phyloP scores from a whole-genome alignment of 2,888 invertebrate genomes.

The Eilema sororculum region DNA sequence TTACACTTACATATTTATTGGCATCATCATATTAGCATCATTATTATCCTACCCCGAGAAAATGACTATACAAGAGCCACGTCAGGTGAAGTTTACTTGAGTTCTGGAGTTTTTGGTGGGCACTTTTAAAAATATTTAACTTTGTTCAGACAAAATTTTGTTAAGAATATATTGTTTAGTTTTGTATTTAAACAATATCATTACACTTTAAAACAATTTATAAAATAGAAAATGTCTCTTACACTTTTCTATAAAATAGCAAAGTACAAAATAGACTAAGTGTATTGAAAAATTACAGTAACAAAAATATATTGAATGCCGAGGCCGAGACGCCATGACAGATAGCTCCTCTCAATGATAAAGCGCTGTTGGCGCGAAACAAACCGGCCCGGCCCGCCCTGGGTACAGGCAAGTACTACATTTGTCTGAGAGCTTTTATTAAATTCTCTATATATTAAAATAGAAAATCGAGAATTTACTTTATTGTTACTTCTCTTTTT shows the following conservation, averaged over 20 bases:
- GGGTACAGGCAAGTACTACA: background rate
- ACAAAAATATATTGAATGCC: constrained; percentile 4
- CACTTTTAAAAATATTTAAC: too few species aligned
- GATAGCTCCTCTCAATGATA: background rate
- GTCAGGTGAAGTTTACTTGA: too few species aligned
- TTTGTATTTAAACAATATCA: background rate
- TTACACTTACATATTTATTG: too few species aligned
- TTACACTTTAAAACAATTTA: background rate
- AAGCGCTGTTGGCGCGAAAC: background rate
- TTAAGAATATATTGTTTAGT: too few species aligned
- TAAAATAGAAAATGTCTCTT: background rate
- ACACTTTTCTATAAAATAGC: background rate
- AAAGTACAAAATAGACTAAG: background rate
- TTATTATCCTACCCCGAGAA: too few species aligned
- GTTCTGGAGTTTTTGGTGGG: too few species aligned
- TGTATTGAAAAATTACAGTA: constrained; percentile 2
- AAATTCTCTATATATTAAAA: background rate
- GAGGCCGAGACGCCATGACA: background rate
- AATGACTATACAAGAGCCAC: too few species aligned
- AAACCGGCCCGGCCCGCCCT: background rate
- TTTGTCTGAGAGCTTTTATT: background rate
- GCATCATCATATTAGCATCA: too few species aligned
- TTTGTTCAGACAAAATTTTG: too few species aligned
- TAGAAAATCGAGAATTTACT: too few species aligned
- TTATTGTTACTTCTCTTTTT: too few species aligned